Evolutionary conservation across 2,888 invertebrate genomes (phyloP), one percentile per base, ranked within the genome.

Genomic region (Drosophila macrospina): DNA sequence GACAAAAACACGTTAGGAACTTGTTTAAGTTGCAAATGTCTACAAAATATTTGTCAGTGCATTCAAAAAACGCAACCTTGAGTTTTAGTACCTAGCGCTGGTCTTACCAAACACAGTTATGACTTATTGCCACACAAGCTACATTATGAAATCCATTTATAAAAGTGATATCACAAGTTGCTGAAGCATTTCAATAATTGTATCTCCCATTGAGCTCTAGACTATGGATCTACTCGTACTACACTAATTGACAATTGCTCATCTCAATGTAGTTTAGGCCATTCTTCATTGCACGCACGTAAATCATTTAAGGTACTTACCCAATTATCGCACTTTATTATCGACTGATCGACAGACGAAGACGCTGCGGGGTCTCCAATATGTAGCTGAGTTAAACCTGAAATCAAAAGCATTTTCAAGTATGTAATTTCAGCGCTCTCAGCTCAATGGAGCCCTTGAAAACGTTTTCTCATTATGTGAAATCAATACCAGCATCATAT

Each of bases 401-500:
- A 72, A 82, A 68, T 79, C 76, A 63, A 67, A 68, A 60, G 37
- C 62, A 42, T 44, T 66, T 72, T 82, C 51, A 70, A 84, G 66
- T 72, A 34, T 62, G 44, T 68, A 71, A 72, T 72, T 55, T 67
- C 5, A 57, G 39, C 8, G 55, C 52, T 28, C 60, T 32, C 42
- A 36, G 66, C n/a, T n/a, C 64, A 16, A 26, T 42, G 56, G 39
- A 41, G 66, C 75, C 75, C 83, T 73, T 73, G 57, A 76, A 69
- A 34, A 37, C 26, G 61, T 79, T 66, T 71, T 64, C 67, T 42
- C 57, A 73, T 79, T 78, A 70, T 71, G 54, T 72, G 81, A 86
- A 86, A 82, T 80, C 78, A 51, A 83, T 80, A 86, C 80, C 81
- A 83, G 86, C 83, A 82, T 80, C 24, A 16, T 44, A 55, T 63